Evolutionary conservation across 2,888 invertebrate genomes (phyloP).

Genomic region (Nowickia ferox): DNA sequence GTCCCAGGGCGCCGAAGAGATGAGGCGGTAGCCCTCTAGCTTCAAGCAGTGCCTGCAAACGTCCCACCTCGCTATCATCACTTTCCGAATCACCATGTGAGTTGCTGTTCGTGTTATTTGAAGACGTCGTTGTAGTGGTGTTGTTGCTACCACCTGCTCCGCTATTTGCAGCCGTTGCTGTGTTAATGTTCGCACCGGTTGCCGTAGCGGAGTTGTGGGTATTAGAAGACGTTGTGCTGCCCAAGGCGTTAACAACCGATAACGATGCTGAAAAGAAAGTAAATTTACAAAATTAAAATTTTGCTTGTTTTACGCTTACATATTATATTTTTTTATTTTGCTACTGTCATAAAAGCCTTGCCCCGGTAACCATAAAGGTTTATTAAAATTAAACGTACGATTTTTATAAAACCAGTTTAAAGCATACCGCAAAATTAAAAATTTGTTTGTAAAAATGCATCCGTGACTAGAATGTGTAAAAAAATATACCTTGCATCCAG

Average conservation of each 20-base stretch:
- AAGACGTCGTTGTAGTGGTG: constrained; percentile 79
- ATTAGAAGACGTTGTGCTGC: constrained; percentile 69
- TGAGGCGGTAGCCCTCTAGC: constrained; percentile 98
- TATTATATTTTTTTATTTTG: background rate
- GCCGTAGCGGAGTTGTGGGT: constrained; percentile 71
- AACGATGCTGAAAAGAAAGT: constrained; percentile 71
- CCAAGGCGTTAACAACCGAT: constrained; percentile 77
- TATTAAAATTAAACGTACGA: no score
- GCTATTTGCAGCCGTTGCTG: constrained; percentile 74
- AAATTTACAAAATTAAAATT: constrained; percentile 13
- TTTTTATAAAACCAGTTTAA: no score
- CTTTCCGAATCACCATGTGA: constrained; percentile 87
- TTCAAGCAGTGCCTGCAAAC: constrained; percentile 96
- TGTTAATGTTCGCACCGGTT: constrained; percentile 69
- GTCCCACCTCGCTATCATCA: constrained; percentile 97
- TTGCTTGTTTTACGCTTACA: background rate
- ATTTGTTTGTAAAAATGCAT: no score
- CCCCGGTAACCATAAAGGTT: no score
- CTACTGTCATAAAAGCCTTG: background rate
- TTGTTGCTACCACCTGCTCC: constrained; percentile 70
- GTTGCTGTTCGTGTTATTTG: constrained; percentile 74
- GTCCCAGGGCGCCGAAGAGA: constrained; percentile 96
- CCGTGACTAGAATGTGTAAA: no score
- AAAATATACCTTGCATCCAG: no score
- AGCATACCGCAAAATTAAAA: no score